Base-by-base conservation (phyloP, 2,797 vertebrate species). In the Acipenser oxyrinchus region DNA sequence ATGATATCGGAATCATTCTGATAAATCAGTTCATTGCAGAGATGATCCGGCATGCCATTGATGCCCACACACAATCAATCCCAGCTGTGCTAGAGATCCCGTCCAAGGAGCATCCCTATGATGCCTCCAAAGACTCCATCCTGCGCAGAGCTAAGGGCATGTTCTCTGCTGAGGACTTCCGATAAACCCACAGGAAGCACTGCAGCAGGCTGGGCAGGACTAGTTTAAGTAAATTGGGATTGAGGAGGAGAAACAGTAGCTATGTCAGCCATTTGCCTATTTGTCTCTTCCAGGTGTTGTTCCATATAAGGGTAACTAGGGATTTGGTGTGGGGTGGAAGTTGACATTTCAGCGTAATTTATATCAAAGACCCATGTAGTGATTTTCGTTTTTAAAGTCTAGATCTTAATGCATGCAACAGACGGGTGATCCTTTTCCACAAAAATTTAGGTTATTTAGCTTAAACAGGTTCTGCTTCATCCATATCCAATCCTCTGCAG, bases 11-110 rank as follows among this genome's bases (percentile, higher is more conserved):
- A 49, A 97, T 98, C 78, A 92, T 98, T 77, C 89, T 98, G 52
- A 97, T 98, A 73, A 97, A 96, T 81, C 95, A 97, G 82, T 95
- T 92, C 73, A 93, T 98, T 0, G 95, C 94, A 0, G 95, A 98
- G 82, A 95, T 96, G 93, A 95, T 97, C 70, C 94, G 95, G 1
- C 95, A 97, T 0, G 95, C 91, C 1, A 93, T 97, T 0, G 95
- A 97, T 0, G 92, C 82, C 4, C 95, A 97, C 72, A 85, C 92
- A 76, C 76, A 92, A 70, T 96, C 95, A 1, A 93, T 97, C 70
- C 95, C 94, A 0, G 95, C 94, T 0, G 92, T 96, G 48, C 79
- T 97, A 73, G 95, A 98, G 86, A 97, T 97, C 72, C 95, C 95
- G 0, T 98, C 95, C 58, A 98, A 97, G 79, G 95, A 98, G 75